Evolutionary conservation across 1,140 invertebrate genomes (phyloP).

Genomic region (Tribolium madens): DNA sequence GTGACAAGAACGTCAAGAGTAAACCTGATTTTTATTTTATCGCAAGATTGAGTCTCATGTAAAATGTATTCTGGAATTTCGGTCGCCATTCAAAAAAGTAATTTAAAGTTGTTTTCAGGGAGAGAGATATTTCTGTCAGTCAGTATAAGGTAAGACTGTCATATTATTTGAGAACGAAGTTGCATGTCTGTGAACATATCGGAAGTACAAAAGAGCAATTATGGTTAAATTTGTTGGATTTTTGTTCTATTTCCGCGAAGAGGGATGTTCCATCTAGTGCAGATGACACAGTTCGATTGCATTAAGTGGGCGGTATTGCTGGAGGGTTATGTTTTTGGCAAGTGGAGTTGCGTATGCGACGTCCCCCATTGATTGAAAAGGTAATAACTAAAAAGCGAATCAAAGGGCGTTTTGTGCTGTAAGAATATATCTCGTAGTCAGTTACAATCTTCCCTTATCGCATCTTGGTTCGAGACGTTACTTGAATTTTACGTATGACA

Average conservation of each 20-base stretch:
- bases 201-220: constrained; percentile 21
- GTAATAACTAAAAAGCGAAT: constrained; percentile 46
- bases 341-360: constrained; percentile 1
- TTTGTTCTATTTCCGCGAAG: constrained; percentile 6
- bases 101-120: neutral
- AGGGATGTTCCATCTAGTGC: constrained; percentile 14
- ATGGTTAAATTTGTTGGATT: constrained; percentile 4
- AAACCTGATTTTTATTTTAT: neutral
- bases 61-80: neutral
- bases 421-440: constrained; percentile 45
- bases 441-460: constrained; percentile 45
- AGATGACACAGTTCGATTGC: constrained; percentile 42
- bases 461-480: constrained; percentile 45
- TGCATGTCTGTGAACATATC: neutral
- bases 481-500: constrained; percentile 48
- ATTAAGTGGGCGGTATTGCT: constrained; percentile 30
- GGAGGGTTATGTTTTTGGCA: constrained; percentile 35
- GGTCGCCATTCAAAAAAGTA: neutral
- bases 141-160: neutral
- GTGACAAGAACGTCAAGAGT: neutral
- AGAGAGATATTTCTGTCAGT: neutral
- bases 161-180: neutral
- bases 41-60: neutral
- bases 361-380: constrained; percentile 44
- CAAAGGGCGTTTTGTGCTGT: constrained; percentile 43